Evolutionary conservation across 2,888 invertebrate genomes (phyloP).

Genomic region (Andrena hattorfiana): DNA sequence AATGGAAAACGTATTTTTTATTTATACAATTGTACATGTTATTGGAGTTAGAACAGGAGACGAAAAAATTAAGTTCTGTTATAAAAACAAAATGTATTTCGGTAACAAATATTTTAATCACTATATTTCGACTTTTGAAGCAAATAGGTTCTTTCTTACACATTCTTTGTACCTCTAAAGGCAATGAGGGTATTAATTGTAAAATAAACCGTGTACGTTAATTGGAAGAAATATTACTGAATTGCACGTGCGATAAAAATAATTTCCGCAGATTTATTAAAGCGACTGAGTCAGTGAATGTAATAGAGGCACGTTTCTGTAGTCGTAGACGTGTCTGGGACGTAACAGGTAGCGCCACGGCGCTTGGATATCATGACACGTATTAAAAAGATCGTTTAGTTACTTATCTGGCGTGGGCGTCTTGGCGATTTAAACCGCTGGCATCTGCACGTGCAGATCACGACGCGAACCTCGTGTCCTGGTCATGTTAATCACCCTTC

Average conservation of each 20-base stretch:
- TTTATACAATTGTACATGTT: too few species aligned
- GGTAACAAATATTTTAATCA: too few species aligned
- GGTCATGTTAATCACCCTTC: constrained; percentile 68
- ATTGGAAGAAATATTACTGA: neutral
- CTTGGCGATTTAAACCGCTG: constrained; percentile 46
- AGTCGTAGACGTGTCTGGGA: neutral
- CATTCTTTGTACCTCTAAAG: too few species aligned
- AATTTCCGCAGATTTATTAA: neutral
- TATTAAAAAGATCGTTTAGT: constrained; percentile 24
- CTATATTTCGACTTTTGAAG: too few species aligned
- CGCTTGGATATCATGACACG: constrained; percentile 27
- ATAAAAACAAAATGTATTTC: too few species aligned
- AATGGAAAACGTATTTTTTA: too few species aligned
- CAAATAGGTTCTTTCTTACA: too few species aligned
- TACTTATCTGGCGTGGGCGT: constrained; percentile 64
- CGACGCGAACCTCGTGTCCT: constrained; percentile 60
- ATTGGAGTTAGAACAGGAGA: too few species aligned
- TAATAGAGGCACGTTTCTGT: neutral
- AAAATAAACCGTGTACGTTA: neutral
- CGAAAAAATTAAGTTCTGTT: too few species aligned
- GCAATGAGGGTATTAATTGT: neutral
- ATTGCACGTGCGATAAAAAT: neutral
- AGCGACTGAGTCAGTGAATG: neutral
- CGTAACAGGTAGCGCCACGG: constrained; percentile 55
- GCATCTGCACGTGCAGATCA: constrained; percentile 46